Evolutionary conservation across 2,797 vertebrate species (phyloP).

Genomic region (Pristis pectinata): DNA sequence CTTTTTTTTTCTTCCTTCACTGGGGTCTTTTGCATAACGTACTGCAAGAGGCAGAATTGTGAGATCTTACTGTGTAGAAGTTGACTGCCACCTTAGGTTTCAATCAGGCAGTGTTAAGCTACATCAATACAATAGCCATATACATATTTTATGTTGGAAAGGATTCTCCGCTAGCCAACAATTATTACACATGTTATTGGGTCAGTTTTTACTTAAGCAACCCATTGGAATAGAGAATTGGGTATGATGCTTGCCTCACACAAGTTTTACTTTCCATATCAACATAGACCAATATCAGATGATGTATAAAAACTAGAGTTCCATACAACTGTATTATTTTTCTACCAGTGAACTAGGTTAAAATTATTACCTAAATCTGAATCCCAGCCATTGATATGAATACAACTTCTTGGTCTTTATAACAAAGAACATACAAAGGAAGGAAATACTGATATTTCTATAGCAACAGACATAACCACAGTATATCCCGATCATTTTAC

Average conservation of each 20-base stretch:
- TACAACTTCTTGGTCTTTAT: background rate
- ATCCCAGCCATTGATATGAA: background rate
- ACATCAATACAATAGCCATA: too few relatives aligned
- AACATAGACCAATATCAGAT: background rate
- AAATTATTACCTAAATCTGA: background rate
- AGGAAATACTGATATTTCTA: background rate
- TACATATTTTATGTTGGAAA: too few relatives aligned
- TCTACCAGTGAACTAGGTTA: background rate
- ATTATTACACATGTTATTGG: background rate
- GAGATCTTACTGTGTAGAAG: too few relatives aligned
- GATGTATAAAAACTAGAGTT: background rate
- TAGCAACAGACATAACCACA: background rate
- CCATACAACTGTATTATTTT: background rate
- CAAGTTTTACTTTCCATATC: background rate
- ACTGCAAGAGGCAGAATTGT: too few relatives aligned
- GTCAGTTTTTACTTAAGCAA: background rate
- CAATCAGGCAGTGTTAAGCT: too few relatives aligned
- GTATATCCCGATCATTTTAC: background rate
- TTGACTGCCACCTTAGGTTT: too few relatives aligned
- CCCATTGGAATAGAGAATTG: background rate
- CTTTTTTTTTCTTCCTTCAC: too few relatives aligned
- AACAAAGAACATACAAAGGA: background rate
- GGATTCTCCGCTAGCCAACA: too few relatives aligned
- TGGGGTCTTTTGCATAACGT: too few relatives aligned
- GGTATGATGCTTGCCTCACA: background rate